Percentiles rank a stretch among this genome's conserved stretches.
Evolutionary conservation across 2,888 invertebrate genomes (phyloP).

Genomic region (Standfussiana lucernea): DNA sequence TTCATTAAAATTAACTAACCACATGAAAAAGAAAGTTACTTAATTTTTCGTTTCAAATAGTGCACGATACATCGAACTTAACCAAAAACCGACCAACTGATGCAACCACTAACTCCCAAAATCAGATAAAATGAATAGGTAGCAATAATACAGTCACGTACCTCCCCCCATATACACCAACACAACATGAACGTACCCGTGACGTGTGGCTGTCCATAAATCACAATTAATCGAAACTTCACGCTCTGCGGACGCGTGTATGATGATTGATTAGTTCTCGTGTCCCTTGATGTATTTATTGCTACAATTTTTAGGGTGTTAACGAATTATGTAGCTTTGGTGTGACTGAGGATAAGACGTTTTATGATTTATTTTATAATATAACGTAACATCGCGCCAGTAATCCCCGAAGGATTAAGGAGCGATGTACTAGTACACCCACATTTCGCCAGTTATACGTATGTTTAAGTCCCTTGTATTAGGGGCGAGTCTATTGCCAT

Average conservation of each 20-base stretch:
- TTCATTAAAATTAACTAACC: no score
- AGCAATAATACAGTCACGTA: conserved; percentile 34
- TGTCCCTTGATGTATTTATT: conserved; percentile 54
- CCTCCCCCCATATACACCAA: conserved; percentile 29
- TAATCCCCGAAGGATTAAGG: no score
- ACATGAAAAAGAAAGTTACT: no score
- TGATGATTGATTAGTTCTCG: conserved; percentile 64
- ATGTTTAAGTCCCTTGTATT: no score
- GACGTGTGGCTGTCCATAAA: conserved; percentile 57
- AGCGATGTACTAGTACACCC: no score
- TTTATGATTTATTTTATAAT: background rate
- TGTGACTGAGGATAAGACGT: background rate
- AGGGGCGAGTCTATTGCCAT: no score
- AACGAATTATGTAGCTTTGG: background rate
- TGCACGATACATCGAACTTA: no score
- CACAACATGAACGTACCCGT: conserved; percentile 36
- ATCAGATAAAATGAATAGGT: conserved; percentile 28
- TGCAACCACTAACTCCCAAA: background rate
- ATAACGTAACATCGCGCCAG: no score
- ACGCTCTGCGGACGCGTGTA: conserved; percentile 56
- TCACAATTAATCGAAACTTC: conserved; percentile 72
- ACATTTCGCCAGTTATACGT: no score
- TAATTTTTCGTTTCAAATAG: no score
- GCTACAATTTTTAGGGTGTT: conserved; percentile 39
- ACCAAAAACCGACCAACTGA: no score